Evolutionary conservation across 2,113 vertebrate genomes (phyloP).

Genomic region (Neodontobutis hainanensis): DNA sequence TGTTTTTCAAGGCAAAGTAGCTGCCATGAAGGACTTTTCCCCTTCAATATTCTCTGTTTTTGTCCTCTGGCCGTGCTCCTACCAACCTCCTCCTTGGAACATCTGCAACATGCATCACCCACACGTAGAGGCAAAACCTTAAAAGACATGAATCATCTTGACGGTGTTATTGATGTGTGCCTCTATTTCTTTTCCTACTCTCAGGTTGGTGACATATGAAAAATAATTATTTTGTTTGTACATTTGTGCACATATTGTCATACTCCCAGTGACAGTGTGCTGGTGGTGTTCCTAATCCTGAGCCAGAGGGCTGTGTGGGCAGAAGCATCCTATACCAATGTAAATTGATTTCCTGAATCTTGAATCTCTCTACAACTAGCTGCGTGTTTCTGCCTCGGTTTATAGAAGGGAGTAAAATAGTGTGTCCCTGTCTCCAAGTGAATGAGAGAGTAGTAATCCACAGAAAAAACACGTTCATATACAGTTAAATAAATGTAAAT

Average conservation of each 20-base stretch:
- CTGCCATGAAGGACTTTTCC: constrained; percentile 20
- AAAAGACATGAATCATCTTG: constrained; percentile 63
- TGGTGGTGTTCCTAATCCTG: constrained; percentile 34
- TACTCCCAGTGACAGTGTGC: constrained; percentile 3
- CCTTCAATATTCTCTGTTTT: constrained; percentile 10
- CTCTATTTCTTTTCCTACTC: constrained; percentile 43
- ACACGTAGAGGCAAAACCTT: constrained; percentile 44
- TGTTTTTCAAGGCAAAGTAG: constrained; percentile 28
- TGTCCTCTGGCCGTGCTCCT: constrained; percentile 33
- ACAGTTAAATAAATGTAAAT: constrained; percentile 12
- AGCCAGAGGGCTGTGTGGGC: constrained; percentile 59
- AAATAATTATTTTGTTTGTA: constrained; percentile 47
- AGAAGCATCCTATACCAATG: constrained; percentile 50
- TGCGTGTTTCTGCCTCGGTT: constrained; percentile 43
- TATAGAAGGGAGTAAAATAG: constrained; percentile 47
- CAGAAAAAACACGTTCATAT: background rate
- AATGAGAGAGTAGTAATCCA: background rate
- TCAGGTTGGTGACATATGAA: constrained; percentile 36
- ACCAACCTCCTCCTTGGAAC: constrained; percentile 58
- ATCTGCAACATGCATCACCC: constrained; percentile 62
- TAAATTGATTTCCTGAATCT: constrained; percentile 71
- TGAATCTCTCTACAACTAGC: constrained; percentile 45
- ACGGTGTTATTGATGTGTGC: constrained; percentile 11
- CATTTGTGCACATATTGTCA: constrained; percentile 13
- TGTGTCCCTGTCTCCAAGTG: constrained; percentile 27